These are phyloP conservation scores for Chinchilla lanigera DNA, from an alignment of 2,113 vertebrate genomes.

Conservation along the genomic window DNA sequence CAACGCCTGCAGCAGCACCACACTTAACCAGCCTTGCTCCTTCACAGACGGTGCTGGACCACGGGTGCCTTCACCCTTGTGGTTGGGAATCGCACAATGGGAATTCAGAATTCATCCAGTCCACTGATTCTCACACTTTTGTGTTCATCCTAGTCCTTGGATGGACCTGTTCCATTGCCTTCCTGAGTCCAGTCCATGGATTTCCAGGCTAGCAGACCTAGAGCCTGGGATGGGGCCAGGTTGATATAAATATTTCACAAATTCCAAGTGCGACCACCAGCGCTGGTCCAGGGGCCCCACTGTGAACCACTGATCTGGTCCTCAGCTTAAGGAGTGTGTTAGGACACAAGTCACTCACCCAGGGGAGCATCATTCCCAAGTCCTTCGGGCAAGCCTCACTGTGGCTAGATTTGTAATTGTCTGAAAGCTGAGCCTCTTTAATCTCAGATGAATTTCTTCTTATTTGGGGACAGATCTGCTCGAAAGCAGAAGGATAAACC, in stretches of 20 bases:
- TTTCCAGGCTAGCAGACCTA: neutral
- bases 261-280: too few species aligned
- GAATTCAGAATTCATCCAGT: neutral
- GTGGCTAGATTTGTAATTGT: slow-evolving; percentile 36
- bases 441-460: slow-evolving; percentile 3
- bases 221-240: neutral
- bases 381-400: neutral
- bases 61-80: neutral
- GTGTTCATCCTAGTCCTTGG: neutral
- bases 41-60: neutral
- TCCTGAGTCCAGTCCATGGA: neutral
- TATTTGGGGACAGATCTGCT: slow-evolving; percentile 46
- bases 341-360: rapidly evolving
- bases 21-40: neutral
- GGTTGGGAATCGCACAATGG: neutral
- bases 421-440: slow-evolving; percentile 13
- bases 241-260: neutral
- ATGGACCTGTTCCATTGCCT: neutral
- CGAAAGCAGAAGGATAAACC: neutral
- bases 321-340: neutral
- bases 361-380: neutral
- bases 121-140: neutral
- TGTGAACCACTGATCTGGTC: neutral
- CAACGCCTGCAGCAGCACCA: neutral
- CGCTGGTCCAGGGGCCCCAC: neutral